Evolutionary conservation across 1,140 invertebrate genomes (phyloP), one percentile per base, ranked within the genome.

Genomic region (Macrobrachium rosenbergii): DNA sequence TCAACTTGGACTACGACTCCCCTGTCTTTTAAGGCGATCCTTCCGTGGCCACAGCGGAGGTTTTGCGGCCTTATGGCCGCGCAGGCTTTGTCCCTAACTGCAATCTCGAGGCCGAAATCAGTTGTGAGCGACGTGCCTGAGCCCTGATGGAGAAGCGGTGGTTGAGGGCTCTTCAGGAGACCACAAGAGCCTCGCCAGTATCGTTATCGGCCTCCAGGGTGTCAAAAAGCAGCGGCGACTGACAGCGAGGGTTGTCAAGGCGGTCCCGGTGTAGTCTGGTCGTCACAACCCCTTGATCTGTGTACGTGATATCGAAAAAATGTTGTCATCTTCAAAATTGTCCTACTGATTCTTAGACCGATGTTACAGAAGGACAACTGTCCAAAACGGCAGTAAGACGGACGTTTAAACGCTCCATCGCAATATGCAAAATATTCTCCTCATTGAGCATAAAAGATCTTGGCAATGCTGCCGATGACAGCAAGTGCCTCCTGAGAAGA

Each of bases 171-270:
- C 84, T 87, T 62, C 84, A 87, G 78, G 28, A 86, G 84, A 67
- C 84, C 84, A 87, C 84, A 87, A 87, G 84, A 78, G 75, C 84
- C 84, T 87, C 84, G 78, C 84, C 84, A 64, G 84, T 87, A 87
- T 87, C 84, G 84, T 87, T 87, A 87, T 87, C 84, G 84, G 84
- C 78, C 84, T 87, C 78, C 45, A 28, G 84, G 84, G 84, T 87
- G 84, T 87, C 84, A 87, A 87, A 87, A 87, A 87, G 84, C 84
- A 81, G 84, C 69, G 84, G 84, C 84, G 84, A 87, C 78, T 87
- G 84, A 87, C 84, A 82, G 84, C 78, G 67, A 87, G 84, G 84
- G 84, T 87, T 87, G 84, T 87, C 84, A 75, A 80, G 16, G 67
- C 11, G 21, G 67, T n/a, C 0, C 21, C 67, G 23, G 2, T 23